Conservation (phyloP, 2,113 vertebrate genomes). For the Neodontobutis hainanensis region DNA sequence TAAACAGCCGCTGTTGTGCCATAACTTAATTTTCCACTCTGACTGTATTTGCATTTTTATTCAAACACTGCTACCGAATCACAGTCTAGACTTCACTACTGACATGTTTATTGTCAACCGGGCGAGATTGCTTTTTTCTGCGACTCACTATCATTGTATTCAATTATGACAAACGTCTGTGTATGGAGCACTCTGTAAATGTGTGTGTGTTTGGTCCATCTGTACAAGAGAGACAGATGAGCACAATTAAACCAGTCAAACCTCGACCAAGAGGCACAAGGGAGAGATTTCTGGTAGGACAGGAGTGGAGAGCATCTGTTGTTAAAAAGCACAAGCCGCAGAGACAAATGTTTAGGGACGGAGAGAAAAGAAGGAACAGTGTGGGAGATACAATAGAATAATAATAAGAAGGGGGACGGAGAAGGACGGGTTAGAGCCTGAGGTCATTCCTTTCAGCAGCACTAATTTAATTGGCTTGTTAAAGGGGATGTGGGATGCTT, state of each 20-base stretch:
- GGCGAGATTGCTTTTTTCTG: not conserved
- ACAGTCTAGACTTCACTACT: not conserved
- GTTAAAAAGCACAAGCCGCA: not conserved
- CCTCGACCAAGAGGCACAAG: not conserved
- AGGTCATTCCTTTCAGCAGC: slow-evolving; percentile 55
- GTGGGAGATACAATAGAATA: slow-evolving; percentile 8
- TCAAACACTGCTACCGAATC: not conserved
- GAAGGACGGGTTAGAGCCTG: slow-evolving; percentile 4
- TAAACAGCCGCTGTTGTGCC: too few relatives aligned
- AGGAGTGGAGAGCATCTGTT: not conserved
- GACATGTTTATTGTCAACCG: not conserved
- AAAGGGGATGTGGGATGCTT: slow-evolving; percentile 57
- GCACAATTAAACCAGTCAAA: slow-evolving; percentile 24
- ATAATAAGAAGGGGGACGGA: slow-evolving; percentile 3
- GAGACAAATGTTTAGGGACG: not conserved
- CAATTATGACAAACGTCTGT: not conserved
- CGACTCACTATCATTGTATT: slow-evolving; percentile 2
- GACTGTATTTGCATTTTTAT: not conserved
- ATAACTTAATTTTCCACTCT: not conserved
- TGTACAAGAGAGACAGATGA: slow-evolving; percentile 7
- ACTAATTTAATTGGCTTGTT: slow-evolving; percentile 72
- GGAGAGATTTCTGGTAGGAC: not conserved
- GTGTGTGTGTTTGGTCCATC: slow-evolving; percentile 10
- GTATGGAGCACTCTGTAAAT: not conserved
- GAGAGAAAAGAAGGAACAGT: slow-evolving; percentile 7